Conservation (phyloP, 2,888 invertebrate genomes). For the Dilophus febrilis region DNA sequence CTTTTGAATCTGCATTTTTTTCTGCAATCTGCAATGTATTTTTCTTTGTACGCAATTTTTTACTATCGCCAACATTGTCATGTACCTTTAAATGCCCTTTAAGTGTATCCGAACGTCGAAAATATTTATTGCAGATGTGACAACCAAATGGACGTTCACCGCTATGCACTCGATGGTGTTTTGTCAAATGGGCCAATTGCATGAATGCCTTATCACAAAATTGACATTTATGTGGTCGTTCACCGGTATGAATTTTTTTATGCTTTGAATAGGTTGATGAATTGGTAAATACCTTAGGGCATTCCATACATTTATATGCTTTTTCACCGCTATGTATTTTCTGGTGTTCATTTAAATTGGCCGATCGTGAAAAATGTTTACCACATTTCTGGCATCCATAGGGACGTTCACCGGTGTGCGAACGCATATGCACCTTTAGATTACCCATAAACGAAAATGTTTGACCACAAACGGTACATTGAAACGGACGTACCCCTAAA, state of each 20-base stretch:
- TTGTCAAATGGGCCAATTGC: conserved; percentile 7
- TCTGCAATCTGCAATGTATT: too few relatives aligned
- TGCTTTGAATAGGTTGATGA: conserved; percentile 6
- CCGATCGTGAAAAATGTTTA: conserved; percentile 6
- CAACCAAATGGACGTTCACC: conserved; percentile 9
- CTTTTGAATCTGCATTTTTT: too few relatives aligned
- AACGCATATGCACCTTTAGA: conserved; percentile 8
- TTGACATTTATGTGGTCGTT: conserved; percentile 8
- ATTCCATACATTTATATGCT: conserved; percentile 4
- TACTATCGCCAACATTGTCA: neutral
- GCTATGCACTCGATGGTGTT: conserved; percentile 8
- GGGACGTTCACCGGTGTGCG: conserved; percentile 8
- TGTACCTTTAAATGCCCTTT: conserved; percentile 6
- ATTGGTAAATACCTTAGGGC: conserved; percentile 5
- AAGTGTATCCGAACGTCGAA: conserved; percentile 7
- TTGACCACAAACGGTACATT: conserved; percentile 8
- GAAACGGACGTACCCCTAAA: conserved; percentile 2
- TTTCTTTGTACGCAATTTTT: neutral
- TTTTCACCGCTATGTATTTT: conserved; percentile 7
- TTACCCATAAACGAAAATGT: conserved; percentile 7
- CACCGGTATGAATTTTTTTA: conserved; percentile 8
- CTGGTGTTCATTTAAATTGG: conserved; percentile 8
- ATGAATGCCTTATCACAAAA: conserved; percentile 9
- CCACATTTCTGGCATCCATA: conserved; percentile 7
- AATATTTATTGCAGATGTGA: conserved; percentile 7